phyloP scores from a whole-genome alignment of 2,797 vertebrate genomes.

The Intellagama lesueurii region DNA sequence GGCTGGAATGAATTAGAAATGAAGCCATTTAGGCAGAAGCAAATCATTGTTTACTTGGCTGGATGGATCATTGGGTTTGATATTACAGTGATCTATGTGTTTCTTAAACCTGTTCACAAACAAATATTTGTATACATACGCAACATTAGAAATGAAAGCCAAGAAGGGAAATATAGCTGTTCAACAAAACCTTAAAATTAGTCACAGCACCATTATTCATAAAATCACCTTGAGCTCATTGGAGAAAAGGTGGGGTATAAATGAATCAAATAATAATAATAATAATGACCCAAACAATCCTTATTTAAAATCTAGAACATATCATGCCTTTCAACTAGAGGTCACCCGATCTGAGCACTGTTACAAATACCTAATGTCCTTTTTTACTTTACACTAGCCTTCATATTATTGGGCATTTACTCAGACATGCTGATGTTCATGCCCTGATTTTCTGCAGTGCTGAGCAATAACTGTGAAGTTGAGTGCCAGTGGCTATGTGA shows the following conservation, averaged over 20 bases:
- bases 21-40: conserved; percentile 59
- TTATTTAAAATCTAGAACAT: neutral
- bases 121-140: conserved; percentile 25
- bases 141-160: conserved; percentile 34
- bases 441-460: neutral
- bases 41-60: conserved; percentile 66
- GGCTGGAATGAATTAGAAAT: conserved; percentile 57
- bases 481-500: neutral
- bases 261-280: too few species aligned
- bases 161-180: neutral
- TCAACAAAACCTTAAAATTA: neutral
- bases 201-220: neutral
- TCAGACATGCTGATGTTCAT: neutral
- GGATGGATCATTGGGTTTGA: conserved; percentile 56
- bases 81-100: conserved; percentile 64
- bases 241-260: too few species aligned
- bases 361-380: neutral
- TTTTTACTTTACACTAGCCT: neutral
- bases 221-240: too few species aligned
- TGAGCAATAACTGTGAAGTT: neutral
- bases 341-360: neutral
- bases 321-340: neutral
- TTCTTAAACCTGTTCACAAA: conserved; percentile 54
- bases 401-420: neutral
- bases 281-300: neutral